Conservation (phyloP, 2,888 invertebrate genomes). For the Drosophila borborema region DNA sequence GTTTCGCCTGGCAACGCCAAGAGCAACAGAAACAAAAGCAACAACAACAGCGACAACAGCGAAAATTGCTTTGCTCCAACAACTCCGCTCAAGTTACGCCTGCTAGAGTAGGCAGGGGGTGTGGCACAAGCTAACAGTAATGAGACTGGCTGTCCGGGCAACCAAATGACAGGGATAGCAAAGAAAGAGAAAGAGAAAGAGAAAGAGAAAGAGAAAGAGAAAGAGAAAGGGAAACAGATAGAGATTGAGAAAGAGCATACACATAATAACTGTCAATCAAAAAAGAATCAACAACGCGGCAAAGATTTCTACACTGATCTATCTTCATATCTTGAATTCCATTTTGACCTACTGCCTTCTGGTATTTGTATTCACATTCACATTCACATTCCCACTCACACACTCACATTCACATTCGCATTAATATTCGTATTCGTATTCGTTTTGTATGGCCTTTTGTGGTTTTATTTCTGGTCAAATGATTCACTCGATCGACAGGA, state of each 20-base stretch:
- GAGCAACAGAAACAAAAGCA: slow-evolving; percentile 7
- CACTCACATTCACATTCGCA: background rate
- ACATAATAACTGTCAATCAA: slow-evolving; percentile 74
- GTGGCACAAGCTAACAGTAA: slow-evolving; percentile 41
- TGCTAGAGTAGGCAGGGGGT: slow-evolving; percentile 7
- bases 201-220: background rate
- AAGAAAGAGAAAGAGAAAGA: background rate
- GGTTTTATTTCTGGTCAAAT: slow-evolving; percentile 82
- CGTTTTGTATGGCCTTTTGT: slow-evolving; percentile 58
- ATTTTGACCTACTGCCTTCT: slow-evolving; percentile 19
- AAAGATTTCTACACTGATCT: slow-evolving; percentile 49
- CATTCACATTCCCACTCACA: background rate
- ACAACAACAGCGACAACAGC: slow-evolving; percentile 29
- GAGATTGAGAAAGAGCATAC: background rate
- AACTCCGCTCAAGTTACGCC: slow-evolving; percentile 69
- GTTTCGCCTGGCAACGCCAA: slow-evolving; percentile 54
- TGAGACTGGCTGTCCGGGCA: slow-evolving; percentile 63
- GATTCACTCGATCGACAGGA: slow-evolving; percentile 71
- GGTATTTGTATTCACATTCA: slow-evolving; percentile 8
- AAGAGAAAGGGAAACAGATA: background rate
- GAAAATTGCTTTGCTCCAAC: slow-evolving; percentile 72
- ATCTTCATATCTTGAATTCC: slow-evolving; percentile 9
- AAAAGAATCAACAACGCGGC: slow-evolving; percentile 56
- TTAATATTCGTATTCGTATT: background rate
- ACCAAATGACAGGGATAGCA: slow-evolving; percentile 22